Evolutionary conservation across 2,888 invertebrate genomes (phyloP), one percentile per base, ranked within the genome.

Genomic region (Tubulanus polymorphus): DNA sequence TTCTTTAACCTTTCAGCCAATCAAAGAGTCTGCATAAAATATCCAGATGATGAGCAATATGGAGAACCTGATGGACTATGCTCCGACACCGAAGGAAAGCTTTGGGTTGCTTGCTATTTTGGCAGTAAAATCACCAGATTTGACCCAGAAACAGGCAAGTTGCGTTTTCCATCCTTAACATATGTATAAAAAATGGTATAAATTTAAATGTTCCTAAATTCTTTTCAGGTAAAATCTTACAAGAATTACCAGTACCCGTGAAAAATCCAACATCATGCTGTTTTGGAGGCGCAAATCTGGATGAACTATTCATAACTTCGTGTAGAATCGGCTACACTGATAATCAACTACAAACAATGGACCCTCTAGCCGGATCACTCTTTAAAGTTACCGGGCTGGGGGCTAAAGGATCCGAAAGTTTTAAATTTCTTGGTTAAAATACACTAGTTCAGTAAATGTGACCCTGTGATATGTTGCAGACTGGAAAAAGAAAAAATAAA

Each of bases 101-200:
- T 90, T 3, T 90, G 90, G 87, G 84, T 90, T 45, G 88, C 89
- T 51, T 86, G 86, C 71, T 90, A 87, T 69, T 81, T 81, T 56
- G 89, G 87, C 12, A 84, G 84, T 59, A 83, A 85, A 74, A 86
- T 90, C 77, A 80, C 84, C 78, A 65, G 68, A 50, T 68, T 75
- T 55, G 78, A 80, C 61, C 71, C 74, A 23, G 66, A 68, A 49
- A 78, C 73, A 60, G 76, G 79, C 76, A 57, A 47, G 56, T 37
- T 27, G 47, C 53, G 1, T n/a, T n/a, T n/a, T n/a, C n/a, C n/a
- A n/a, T n/a, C n/a, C n/a, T n/a, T n/a, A n/a, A n/a, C n/a, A n/a
- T n/a, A n/a, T n/a, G n/a, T n/a, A n/a, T n/a, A n/a, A n/a, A n/a
- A n/a, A n/a, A n/a, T n/a, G n/a, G n/a, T n/a, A n/a, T n/a, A n/a